Base-by-base conservation (phyloP, 2,113 vertebrate species). In the Loxodonta africana region DNA sequence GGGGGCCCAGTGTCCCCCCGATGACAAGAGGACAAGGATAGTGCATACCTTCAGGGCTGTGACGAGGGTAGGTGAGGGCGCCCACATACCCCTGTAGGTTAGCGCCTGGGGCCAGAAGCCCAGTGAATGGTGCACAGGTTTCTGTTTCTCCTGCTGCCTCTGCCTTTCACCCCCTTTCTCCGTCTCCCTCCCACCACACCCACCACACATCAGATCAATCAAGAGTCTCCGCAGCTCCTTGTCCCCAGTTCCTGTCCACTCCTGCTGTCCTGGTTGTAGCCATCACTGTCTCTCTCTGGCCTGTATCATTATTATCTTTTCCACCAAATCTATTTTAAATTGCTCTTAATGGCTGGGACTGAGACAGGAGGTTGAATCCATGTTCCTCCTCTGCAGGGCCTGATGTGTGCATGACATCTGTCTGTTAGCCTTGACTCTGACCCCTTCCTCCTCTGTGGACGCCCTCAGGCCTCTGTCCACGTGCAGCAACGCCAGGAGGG, bases 301-400 rank as follows among this genome's bases (percentile, higher is more conserved):
- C 65, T 71, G 91, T 92, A 95, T 85, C 81, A 77, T 28, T 83
- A 86, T 95, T 86, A 84, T 96, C 76, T 94, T 94, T 96, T 91
- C 86, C 73, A 87, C 76, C 28, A 94, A 94, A 88, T 94, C 76
- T 92, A 85, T 95, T 92, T 96, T 91, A 65, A 96, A 84, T 93
- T 96, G 44, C 82, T 53, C 69, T 21, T 95, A 88, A 96, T 94
- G 71, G 82, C 80, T 71, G 60, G n/a, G 53, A 26, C 69, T 71
- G 80, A 97, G 92, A 74, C 74, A 74, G 83, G 51, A 95, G 46
- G 60, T 86, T 46, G 81, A 88, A n/a, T 73, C 92, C 37, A 2
- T 5, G 28, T 21, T 4, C 44, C 4, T 8, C 11, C 30, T 69
- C 90, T 23, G 3, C 37, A 82, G 51, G 25, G 67, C n/a, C 51